Base-by-base conservation (phyloP, 2,113 vertebrate genomes). In the Perccottus glenii region DNA sequence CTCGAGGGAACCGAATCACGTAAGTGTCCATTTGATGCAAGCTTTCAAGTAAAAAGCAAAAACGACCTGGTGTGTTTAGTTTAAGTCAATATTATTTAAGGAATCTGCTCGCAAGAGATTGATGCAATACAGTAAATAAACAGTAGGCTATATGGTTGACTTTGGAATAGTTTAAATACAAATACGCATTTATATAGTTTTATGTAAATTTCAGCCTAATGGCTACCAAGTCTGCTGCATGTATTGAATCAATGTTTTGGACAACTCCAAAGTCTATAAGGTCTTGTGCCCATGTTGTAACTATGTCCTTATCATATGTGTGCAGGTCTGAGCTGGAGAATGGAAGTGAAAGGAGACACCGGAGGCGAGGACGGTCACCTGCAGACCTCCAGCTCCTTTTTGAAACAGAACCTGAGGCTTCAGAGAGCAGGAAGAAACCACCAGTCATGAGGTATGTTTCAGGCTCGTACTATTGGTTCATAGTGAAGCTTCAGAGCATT, bases 261-360 rank as follows among this genome's bases (percentile, higher is more conserved):
- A 40, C 38, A 40, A 8, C 38, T 40, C 38, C 5, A 40, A 40
- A 40, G 5, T 27, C 19, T 27, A 3, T 27, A 27, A 40, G 38
- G 38, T 40, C 38, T 46, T 46, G 12, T 46, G 5, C 11, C 11
- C 44, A 5, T 46, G 44, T 46, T 11, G 9, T 12, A 55, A 14
- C 51, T 5, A 33, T 5, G 38, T 40, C 38, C 38, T 53, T 14
- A 35, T 53, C 19, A 32, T 4, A 0, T 66, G 48, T 68, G 12
- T 75, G 1, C 65, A 92, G 89, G 70, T 78, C 52, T 6, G 86
- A 85, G 9, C 68, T 46, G 53, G 87, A 90, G 56, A 77, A 86
- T 83, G 91, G 78, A 10, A 65, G 44, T 0, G 81, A 87, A 61
- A 62, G 75, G 60, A 80, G 72, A 11, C 73, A 40, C 2, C 65